A percentile compares a stretch with the other conserved stretches of the same genome.
Conservation (phyloP, 2,797 vertebrate species). For the Crax fasciolata region DNA sequence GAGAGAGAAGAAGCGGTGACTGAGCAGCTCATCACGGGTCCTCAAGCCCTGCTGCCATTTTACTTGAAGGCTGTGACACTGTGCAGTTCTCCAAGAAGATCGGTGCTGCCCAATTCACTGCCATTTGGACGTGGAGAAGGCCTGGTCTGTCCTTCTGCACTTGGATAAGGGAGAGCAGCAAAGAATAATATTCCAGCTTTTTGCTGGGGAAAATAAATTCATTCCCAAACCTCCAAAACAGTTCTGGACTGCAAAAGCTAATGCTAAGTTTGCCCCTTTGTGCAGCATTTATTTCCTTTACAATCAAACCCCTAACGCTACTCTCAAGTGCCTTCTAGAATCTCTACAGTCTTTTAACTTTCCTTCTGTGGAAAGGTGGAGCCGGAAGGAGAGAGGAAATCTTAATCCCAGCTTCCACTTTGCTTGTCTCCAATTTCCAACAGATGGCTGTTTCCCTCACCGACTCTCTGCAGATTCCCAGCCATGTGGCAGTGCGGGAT, state of each 20-base stretch:
- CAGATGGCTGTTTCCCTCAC: not conserved
- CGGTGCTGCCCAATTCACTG: not conserved
- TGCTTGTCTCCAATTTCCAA: not conserved
- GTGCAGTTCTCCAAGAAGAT: not conserved
- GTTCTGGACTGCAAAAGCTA: not conserved
- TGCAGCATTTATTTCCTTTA: not conserved
- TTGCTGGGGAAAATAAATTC: not conserved
- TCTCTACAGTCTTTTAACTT: not conserved
- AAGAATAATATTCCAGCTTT: not conserved
- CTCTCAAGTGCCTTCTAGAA: not conserved
- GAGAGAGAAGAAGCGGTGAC: not conserved
- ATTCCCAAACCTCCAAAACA: not conserved
- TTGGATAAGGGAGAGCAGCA: not conserved
- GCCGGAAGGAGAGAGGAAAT: not conserved
- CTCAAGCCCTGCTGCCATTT: not conserved
- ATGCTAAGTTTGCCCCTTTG: not conserved
- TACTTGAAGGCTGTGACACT: not conserved
- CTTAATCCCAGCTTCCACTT: not conserved
- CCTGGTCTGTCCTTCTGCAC: not conserved
- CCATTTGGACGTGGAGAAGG: not conserved
- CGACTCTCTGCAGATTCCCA: not conserved
- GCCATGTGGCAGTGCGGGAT: not conserved
- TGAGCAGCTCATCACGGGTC: not conserved
- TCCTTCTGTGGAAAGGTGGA: not conserved
- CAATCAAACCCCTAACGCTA: not conserved